These are phyloP conservation scores for Hypsopygia costalis DNA, from an alignment of 2,888 invertebrate species.

Conservation along the genomic window DNA sequence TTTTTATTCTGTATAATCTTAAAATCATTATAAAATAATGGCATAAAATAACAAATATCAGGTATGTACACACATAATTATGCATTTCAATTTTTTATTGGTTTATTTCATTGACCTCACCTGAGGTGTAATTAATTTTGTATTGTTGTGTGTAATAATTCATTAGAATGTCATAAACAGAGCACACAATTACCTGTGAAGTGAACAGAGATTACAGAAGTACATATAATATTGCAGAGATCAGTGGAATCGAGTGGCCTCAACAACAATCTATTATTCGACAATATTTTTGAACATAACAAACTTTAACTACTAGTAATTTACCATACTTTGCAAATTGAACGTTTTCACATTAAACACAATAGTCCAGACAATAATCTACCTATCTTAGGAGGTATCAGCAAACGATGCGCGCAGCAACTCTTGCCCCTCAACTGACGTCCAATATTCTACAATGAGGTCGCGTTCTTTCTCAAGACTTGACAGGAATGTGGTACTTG, in stretches of 20 bases:
- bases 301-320: not conserved
- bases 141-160: too few relatives aligned
- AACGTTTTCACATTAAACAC: not conserved
- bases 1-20: too few relatives aligned
- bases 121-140: too few relatives aligned
- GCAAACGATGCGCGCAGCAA: constrained; percentile 36
- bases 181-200: too few relatives aligned
- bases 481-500: constrained; percentile 81
- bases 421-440: constrained; percentile 85
- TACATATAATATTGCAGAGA: not conserved
- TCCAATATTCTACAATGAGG: constrained; percentile 87
- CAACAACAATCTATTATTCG: not conserved
- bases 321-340: constrained; percentile 1
- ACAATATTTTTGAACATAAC: constrained; percentile 3
- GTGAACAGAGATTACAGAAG: too few relatives aligned
- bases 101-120: too few relatives aligned
- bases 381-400: constrained; percentile 1
- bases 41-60: too few relatives aligned
- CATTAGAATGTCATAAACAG: too few relatives aligned
- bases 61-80: not conserved
- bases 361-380: not conserved
- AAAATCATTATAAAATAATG: too few relatives aligned
- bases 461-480: constrained; percentile 85
- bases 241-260: not conserved
- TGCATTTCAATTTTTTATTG: too few relatives aligned